Conservation (phyloP, 2,797 vertebrate genomes). For the Sebastiscus tertius region DNA sequence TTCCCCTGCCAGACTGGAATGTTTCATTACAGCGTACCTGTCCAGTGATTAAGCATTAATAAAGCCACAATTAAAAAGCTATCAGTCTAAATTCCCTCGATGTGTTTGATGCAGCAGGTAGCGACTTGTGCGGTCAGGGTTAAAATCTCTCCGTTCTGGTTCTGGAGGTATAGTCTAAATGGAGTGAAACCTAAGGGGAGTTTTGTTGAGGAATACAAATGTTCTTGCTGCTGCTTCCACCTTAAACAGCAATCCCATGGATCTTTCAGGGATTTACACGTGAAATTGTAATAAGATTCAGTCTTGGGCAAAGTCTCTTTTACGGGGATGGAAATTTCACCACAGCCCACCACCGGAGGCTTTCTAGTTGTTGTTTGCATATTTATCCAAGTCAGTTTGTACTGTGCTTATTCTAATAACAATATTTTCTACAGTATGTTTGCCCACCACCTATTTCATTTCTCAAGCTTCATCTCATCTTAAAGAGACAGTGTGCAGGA, state of each 20-base stretch:
- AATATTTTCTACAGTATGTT: not conserved
- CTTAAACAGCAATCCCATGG: conserved; percentile 52
- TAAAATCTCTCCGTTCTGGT: conserved; percentile 17
- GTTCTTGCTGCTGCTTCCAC: conserved; percentile 40
- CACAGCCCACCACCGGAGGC: not conserved
- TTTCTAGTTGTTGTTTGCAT: not conserved
- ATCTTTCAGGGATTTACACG: conserved; percentile 60
- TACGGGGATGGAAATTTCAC: conserved; percentile 26
- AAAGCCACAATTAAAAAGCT: conserved; percentile 42
- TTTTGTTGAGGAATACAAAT: conserved; percentile 58
- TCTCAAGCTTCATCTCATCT: not conserved
- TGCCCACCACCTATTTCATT: not conserved
- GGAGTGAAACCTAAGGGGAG: conserved; percentile 34
- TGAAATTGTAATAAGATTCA: conserved; percentile 58
- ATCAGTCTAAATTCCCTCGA: conserved; percentile 20
- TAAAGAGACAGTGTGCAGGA: too few relatives aligned
- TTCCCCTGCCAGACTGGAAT: not conserved
- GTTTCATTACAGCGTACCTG: conserved; percentile 11
- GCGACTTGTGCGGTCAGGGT: conserved; percentile 29
- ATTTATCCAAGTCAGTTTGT: conserved; percentile 7
- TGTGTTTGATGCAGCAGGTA: conserved; percentile 7
- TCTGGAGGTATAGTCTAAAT: conserved; percentile 59
- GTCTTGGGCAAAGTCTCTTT: conserved; percentile 30
- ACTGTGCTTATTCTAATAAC: not conserved
- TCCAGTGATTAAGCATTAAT: conserved; percentile 52